Base-by-base conservation (phyloP, 2,888 invertebrate genomes). In the Tuta absoluta region DNA sequence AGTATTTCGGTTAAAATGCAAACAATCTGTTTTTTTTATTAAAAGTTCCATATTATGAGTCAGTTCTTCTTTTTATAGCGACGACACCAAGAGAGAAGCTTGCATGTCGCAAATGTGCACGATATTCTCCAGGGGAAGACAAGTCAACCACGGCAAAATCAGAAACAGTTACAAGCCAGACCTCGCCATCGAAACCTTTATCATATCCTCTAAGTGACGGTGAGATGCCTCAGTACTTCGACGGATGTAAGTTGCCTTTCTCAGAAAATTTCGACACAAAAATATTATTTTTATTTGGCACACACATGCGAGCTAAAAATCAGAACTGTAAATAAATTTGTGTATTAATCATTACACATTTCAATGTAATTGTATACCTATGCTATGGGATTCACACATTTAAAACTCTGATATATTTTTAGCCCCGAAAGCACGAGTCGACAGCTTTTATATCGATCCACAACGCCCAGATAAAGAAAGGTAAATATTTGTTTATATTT, bases 191-290 rank as follows among this genome's bases (percentile, higher is more conserved):
- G 7, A 48, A 24, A 12, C 17, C 71, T 0, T 79, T 79, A 65
- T 72, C 73, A 67, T 70, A 73, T 12, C 73, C 81, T 1, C 76
- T 88, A 8, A 88, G 88, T 58, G 86, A 86, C 19, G 88, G 89
- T 0, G 88, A 88, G 64, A 65, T 87, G 62, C 84, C 82, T 21
- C 59, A 59, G 11, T 41, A 33, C n/a, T 28, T 10, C 1, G 28
- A 33, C 14, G 28, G n/a, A 59, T 21, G 41, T 41, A 19, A 57
- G 57, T 57, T 17, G 28, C 11, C 4, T 24, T 24, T 28, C 24
- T 24, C 12, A 24, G 24, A 0, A 53, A 10, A 14, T 53, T 19
- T 49, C 17, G 5, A n/a, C 5, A 5, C 19, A 49, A 49, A 3
- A 19, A 19, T 14, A 17, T 19, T 49, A 49, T 19, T 49, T 49